Base-by-base conservation (phyloP, 2,888 invertebrate species). In the Epinotia nisella region DNA sequence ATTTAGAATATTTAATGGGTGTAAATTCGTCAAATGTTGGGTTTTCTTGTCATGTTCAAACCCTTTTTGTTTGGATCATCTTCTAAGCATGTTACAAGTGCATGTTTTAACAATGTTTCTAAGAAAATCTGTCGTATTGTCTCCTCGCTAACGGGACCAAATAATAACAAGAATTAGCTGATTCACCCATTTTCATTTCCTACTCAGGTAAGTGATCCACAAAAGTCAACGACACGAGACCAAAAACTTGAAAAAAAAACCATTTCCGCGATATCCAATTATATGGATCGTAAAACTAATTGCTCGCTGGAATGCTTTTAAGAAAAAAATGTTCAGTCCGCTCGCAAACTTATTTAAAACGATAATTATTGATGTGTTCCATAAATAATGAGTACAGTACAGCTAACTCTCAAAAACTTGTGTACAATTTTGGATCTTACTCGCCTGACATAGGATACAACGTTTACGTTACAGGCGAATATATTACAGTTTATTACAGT, bases 201-300 rank as follows among this genome's bases (percentile, higher is more conserved):
- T 19, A 60, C 15, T 10, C n/a, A 62, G 39, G 3, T 51, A 17
- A 41, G 29, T 51, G 51, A 49, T 60, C 49, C 19, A 21, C 11
- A 39, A 17, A 83, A 81, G 92, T 89, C 91, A 90, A 85, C 80
- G 90, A 90, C 89, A 90, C 84, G 78, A 70, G 80, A 82, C 83
- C 85, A 86, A 88, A 88, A 85, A 86, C 83, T 75, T 76, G 60
- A 69, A 69, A 68, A 76, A 76, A 24, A 58, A 53, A 74, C 81
- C 79, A 81, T 88, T 89, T 87, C 87, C 87, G 86, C 83, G 83
- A 85, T 87, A 35, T 49, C 29, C 56, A 56, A 62, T 56, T 56
- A 35, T 56, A 35, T 17, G 41, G 15, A 56, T 55, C 55, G 15
- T 60, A 21, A 69, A 39, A 21, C 21, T n/a, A 41, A 51, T 60